A percentile compares a stretch with the other conserved stretches of the same genome.
These are phyloP conservation scores for Galbula dea DNA, from an alignment of 2,113 vertebrate genomes.

Conservation along the genomic window DNA sequence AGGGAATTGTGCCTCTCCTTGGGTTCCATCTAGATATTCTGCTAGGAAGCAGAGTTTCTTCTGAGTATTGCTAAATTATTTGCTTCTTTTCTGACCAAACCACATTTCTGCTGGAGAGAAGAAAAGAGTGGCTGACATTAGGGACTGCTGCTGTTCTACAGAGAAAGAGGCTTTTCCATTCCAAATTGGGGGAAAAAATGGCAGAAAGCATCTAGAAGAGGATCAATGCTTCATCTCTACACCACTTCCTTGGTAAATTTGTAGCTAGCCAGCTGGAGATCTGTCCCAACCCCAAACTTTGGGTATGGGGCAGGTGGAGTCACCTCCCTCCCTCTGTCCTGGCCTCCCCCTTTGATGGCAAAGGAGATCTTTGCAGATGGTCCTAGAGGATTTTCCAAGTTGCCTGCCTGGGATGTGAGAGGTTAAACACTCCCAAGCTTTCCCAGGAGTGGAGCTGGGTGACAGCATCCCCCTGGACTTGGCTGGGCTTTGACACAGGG, in stretches of 20 bases:
- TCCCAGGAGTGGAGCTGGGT: not conserved
- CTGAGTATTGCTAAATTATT: not conserved
- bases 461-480: not conserved
- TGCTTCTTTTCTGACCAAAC: not conserved
- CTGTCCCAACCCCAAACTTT: not conserved
- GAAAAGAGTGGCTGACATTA: not conserved
- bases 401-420: not conserved
- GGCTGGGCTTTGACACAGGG: not conserved
- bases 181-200: not conserved
- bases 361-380: not conserved
- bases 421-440: not conserved
- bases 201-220: not conserved
- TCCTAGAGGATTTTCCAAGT: not conserved
- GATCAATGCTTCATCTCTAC: not conserved
- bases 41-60: not conserved
- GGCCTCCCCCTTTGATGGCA: not conserved
- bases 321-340: not conserved
- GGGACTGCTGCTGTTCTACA: rapidly evolving
- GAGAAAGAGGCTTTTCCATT: not conserved
- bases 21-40: no score
- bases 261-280: not conserved
- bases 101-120: rapidly evolving
- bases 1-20: not conserved
- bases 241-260: not conserved
- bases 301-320: not conserved